Percentiles rank a stretch among this genome's conserved stretches.
These are phyloP conservation scores for Microctenopoma steveboyesi DNA, from an alignment of 2,797 vertebrate species.

Conservation along the genomic window DNA sequence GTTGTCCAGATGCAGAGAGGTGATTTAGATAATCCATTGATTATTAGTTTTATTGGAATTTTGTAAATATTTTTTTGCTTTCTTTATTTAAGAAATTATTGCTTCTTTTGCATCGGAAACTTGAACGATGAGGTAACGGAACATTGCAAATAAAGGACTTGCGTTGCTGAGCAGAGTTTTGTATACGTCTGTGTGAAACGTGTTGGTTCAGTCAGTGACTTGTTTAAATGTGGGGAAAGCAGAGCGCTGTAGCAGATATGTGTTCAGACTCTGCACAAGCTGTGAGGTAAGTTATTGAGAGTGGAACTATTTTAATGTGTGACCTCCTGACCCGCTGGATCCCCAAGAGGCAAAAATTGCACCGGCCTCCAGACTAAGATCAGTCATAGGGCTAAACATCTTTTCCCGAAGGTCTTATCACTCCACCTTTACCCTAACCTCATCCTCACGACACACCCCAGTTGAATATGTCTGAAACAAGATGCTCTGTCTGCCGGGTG, in stretches of 20 bases:
- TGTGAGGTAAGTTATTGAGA: too few relatives aligned
- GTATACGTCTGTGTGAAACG: slow-evolving; percentile 20
- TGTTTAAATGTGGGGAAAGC: not conserved
- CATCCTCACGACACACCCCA: too few relatives aligned
- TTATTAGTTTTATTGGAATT: slow-evolving; percentile 90
- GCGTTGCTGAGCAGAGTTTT: slow-evolving; percentile 77
- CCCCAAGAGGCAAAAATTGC: too few relatives aligned
- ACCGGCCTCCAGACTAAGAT: too few relatives aligned
- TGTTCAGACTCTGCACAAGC: too few relatives aligned
- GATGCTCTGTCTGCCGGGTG: too few relatives aligned
- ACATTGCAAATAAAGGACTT: slow-evolving; percentile 89
- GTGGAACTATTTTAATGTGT: too few relatives aligned
- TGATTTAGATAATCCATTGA: slow-evolving; percentile 91
- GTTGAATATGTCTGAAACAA: too few relatives aligned
- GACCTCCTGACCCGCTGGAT: too few relatives aligned
- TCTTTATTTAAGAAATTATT: slow-evolving; percentile 94
- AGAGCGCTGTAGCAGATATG: not conserved
- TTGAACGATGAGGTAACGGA: slow-evolving; percentile 87
- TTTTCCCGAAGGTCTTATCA: too few relatives aligned
- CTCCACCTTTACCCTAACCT: too few relatives aligned
- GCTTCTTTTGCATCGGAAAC: slow-evolving; percentile 94
- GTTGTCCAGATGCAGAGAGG: slow-evolving; percentile 88
- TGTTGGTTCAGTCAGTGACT: not conserved
- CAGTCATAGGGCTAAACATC: too few relatives aligned
- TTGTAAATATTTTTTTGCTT: slow-evolving; percentile 93